Evolutionary conservation across 2,797 vertebrate genomes (phyloP).

Genomic region (Tokudaia muenninki): DNA sequence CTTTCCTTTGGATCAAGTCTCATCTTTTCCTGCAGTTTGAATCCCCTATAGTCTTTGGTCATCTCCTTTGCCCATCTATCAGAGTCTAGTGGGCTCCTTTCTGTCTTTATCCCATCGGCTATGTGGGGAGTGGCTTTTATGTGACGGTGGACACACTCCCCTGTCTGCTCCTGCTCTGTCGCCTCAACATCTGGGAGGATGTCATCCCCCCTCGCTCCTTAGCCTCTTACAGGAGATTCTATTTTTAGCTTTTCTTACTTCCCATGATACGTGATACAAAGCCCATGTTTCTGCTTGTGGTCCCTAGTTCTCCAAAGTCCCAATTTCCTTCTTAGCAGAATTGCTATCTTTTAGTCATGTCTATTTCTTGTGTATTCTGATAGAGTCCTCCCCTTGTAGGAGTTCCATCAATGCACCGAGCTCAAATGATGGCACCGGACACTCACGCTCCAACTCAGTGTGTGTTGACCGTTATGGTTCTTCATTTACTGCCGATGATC

Average conservation of each 20-base stretch:
- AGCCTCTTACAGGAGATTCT: not conserved
- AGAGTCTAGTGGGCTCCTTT: not conserved
- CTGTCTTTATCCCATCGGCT: not conserved
- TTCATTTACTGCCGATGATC: not conserved
- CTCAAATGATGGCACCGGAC: not conserved
- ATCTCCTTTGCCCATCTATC: not conserved
- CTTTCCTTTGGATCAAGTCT: not conserved
- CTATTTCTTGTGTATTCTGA: not conserved
- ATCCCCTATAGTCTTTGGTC: not conserved
- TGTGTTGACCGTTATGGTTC: not conserved
- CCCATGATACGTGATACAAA: not conserved
- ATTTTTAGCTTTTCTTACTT: not conserved
- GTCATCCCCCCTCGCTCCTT: not conserved
- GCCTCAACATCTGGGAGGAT: too few species aligned
- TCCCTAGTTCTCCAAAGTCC: fast-evolving
- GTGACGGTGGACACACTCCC: fast-evolving
- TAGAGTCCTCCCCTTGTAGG: fast-evolving
- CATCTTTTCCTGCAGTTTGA: not conserved
- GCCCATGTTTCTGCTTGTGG: not conserved
- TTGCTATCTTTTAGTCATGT: not conserved
- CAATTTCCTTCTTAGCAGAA: not conserved
- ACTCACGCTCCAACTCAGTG: not conserved
- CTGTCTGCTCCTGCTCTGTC: not conserved
- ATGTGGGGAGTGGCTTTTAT: fast-evolving
- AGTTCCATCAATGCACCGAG: too few species aligned